Base-by-base conservation (phyloP, 2,113 vertebrate species). In the Pholis gunnellus region DNA sequence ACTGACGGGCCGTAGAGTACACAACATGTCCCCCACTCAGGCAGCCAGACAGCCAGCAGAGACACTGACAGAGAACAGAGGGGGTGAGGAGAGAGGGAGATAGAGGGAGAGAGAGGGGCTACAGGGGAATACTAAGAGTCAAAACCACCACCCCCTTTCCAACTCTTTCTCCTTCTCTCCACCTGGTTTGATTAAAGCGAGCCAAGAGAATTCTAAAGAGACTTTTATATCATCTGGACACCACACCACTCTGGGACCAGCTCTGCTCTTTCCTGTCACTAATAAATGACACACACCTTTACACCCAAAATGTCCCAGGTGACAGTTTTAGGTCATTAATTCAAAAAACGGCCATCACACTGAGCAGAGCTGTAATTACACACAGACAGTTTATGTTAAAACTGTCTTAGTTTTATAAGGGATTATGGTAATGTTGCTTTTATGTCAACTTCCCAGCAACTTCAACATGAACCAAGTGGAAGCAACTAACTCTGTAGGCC, bases 1-100 rank as follows among this genome's bases (percentile, higher is more conserved):
- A 94, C 95, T 95, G 95, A 96, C 95, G 95, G 95, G 93, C 95
- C 93, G 91, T 95, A 94, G 92, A 95, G 92, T 94, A 94, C 94
- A 95, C 94, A 95, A 94, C 94, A 95, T 95, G 95, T 94, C 94
- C 94, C 91, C 89, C 91, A 91, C 88, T 94, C 93, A 94, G 89
- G 85, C 85, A 92, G 94, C 85, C 91, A 90, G 91, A 88, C 86
- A 90, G 91, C 88, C 89, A 92, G 91, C 79, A 87, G 89, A 92
- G 88, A 91, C 89, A 89, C 92, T 93, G 93, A 94, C 93, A 94
- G 92, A 93, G 88, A 93, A 88, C 87, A 93, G 88, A 79, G 83
- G 61, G 78, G 40, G 66, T 63, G 44, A 79, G 54, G 72, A 68
- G 60, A 52, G 56, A 46, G 82, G 65, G 44, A 44, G 42, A 56